Percentiles rank a stretch among this genome's conserved stretches.
These are phyloP conservation scores for Pipistrellus nathusii DNA, from an alignment of 2,797 vertebrate genomes.

Conservation along the genomic window DNA sequence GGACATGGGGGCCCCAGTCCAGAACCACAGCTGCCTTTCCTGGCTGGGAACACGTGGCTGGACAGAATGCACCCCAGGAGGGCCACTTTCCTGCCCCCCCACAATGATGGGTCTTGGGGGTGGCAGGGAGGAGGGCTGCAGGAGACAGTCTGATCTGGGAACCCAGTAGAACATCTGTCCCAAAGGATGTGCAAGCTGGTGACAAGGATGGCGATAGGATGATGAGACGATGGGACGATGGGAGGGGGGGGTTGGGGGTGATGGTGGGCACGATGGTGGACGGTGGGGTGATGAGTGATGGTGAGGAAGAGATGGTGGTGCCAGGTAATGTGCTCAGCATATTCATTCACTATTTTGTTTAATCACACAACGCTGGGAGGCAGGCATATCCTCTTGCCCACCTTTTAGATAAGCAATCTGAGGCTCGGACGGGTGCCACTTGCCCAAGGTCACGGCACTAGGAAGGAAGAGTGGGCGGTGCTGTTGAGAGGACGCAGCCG, in stretches of 20 bases:
- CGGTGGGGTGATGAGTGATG: not conserved
- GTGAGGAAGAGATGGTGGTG: not conserved
- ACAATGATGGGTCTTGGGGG: not conserved
- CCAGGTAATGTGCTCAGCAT: slow-evolving; percentile 17
- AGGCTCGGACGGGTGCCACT: slow-evolving; percentile 52
- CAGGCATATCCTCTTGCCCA: not conserved
- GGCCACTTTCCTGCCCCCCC: not conserved
- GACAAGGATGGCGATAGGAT: no score
- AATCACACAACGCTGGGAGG: not conserved
- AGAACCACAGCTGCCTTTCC: not conserved
- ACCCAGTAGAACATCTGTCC: not conserved
- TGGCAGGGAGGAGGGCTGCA: not conserved
- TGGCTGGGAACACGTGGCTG: not conserved
- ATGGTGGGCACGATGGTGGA: not conserved
- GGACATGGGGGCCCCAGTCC: not conserved
- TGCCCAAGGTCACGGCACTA: slow-evolving; percentile 71
- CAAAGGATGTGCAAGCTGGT: not conserved
- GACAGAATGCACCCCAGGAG: not conserved
- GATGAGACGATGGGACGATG: no score
- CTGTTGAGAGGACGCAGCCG: not conserved
- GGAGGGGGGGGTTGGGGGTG: no score
- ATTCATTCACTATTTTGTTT: not conserved
- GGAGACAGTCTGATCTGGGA: not conserved
- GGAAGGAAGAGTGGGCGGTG: not conserved
- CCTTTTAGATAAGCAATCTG: not conserved